These are phyloP conservation scores for Stomatorhinus ivindoensis DNA, from an alignment of 2,113 vertebrate species.

Conservation along the genomic window DNA sequence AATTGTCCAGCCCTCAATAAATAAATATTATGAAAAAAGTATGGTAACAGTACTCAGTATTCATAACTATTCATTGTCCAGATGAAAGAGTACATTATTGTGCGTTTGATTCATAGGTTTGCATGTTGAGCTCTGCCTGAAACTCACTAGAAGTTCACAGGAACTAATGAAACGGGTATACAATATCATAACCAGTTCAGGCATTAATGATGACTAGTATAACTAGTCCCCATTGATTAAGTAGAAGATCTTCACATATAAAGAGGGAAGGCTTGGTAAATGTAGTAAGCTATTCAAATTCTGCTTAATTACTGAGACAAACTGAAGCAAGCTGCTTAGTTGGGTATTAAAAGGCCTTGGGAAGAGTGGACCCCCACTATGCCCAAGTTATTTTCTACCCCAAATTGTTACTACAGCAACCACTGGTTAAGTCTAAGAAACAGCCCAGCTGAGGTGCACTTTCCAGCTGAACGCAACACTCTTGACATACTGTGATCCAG, in stretches of 20 bases:
- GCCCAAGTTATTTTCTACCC: neutral
- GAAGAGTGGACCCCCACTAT: neutral
- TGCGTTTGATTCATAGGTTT: no score
- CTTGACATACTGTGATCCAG: neutral
- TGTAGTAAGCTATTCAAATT: neutral
- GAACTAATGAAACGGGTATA: neutral
- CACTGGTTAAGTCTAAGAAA: conserved; percentile 37
- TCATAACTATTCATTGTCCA: no score
- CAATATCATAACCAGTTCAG: neutral
- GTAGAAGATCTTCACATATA: neutral
- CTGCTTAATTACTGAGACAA: neutral
- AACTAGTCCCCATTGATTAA: neutral
- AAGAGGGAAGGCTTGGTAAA: neutral
- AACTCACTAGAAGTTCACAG: neutral
- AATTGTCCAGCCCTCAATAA: no score
- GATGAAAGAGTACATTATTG: no score
- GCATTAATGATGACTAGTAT: neutral
- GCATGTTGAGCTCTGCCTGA: neutral
- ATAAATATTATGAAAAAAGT: no score
- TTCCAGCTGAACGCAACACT: neutral
- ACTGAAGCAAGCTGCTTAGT: neutral
- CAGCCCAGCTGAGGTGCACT: neutral
- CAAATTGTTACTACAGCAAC: conserved; percentile 57
- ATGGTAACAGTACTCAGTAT: no score
- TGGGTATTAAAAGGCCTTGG: neutral